Base-by-base conservation (phyloP, 2,797 vertebrate species). In the Hipposideros larvatus region DNA sequence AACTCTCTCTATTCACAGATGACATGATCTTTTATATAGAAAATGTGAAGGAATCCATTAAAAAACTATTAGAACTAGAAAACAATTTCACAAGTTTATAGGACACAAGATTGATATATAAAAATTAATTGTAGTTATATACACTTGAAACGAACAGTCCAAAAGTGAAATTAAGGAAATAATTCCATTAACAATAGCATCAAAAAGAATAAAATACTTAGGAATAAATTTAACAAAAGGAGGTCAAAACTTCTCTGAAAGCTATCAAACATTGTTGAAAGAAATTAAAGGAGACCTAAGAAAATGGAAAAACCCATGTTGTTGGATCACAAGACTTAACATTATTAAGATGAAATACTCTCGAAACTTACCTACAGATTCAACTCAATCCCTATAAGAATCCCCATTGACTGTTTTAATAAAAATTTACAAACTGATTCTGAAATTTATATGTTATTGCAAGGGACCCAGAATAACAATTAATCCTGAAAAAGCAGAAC, bases 41-140 rank as follows among this genome's bases (percentile, higher is more conserved):
- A 83, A 73, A 63, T 63, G n/a, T n/a, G 31, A 73, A 41, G 26
- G 51, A 85, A 55, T 75, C 31, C 37, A 92, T 28, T 51, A 73
- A 83, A 83, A 87, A 91, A 83, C 13, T 66, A n/a, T 92, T 75
- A 92, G 34, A 92, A 75, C 48, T 91, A 57, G 59, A 66, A 91
- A 43, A 85, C 15, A 73, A 73, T 41, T 91, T 73, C 59, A 51
- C 5, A 73, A 83, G 13, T 43, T 71, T 73, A 83, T 21, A 73
- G 78, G 43, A 73, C 43, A 82, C 24, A 82, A 82, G 55, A 34
- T 41, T 61, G 55, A 61, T 63, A 53, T 46, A 65, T 51, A 65
- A 63, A 90, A 83, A 91, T 83, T 61, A 73, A 66, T 46, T 75
- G 10, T n/a, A 84, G 57, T 84, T 91, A 83, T 75, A 84, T 55